Conservation (phyloP, 2,113 vertebrate species). For the zebrafish (Danio rerio) region GRCz12tu NC_133176.1:61526001-61526500, state of each 20-base stretch:
- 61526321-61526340: too few relatives aligned
- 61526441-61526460: too few relatives aligned
- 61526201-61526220: constrained; percentile 84
- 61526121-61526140: too few relatives aligned
- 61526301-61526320: constrained; percentile 81
- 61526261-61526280: constrained; percentile 86
- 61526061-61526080: constrained; percentile 81
- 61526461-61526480: too few relatives aligned
- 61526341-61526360: too few relatives aligned
- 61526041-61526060: constrained; percentile 85
- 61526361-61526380: too few relatives aligned
- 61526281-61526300: constrained; percentile 68
- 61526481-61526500: too few relatives aligned
- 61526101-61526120: background rate
- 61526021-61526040: constrained; percentile 87
- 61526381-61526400: too few relatives aligned
- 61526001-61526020: constrained; percentile 86
- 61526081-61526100: constrained; percentile 71
- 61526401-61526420: too few relatives aligned
- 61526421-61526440: too few relatives aligned
- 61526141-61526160: too few relatives aligned
- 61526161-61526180: too few relatives aligned
- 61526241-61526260: constrained; percentile 84
- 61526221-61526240: constrained; percentile 75
- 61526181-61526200: constrained; percentile 36